Evolutionary conservation across 2,113 vertebrate species (phyloP).

Genomic region (Zapus hudsonius): DNA sequence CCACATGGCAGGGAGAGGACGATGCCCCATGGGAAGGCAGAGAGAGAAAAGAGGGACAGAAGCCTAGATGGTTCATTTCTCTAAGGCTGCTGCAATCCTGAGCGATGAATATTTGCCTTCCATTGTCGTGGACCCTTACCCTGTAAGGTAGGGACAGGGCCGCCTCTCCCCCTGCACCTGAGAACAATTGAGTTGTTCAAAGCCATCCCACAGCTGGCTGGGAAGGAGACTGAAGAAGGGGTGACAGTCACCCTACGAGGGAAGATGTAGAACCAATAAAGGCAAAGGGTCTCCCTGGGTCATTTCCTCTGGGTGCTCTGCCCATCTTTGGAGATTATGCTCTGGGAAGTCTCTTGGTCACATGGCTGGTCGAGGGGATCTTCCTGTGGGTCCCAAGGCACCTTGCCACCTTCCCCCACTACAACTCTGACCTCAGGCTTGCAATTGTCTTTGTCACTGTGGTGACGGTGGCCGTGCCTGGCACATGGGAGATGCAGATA

Average conservation of each 20-base stretch:
- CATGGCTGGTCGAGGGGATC: not conserved
- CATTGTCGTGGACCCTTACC: not conserved
- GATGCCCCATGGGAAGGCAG: not conserved
- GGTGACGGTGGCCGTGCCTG: not conserved
- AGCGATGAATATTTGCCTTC: not conserved
- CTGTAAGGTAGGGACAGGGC: not conserved
- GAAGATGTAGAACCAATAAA: too few relatives aligned
- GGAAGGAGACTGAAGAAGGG: not conserved
- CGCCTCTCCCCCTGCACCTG: not conserved
- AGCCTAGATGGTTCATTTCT: not conserved
- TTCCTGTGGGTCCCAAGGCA: not conserved
- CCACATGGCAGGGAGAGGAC: not conserved
- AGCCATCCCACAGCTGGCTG: not conserved
- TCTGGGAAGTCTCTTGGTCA: not conserved
- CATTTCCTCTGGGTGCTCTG: not conserved
- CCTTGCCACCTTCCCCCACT: not conserved
- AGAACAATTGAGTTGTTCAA: too few relatives aligned
- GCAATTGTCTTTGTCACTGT: not conserved
- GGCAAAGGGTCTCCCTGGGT: too few relatives aligned
- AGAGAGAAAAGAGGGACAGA: not conserved
- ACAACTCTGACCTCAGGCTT: not conserved
- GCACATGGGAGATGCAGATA: not conserved
- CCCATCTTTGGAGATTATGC: not conserved
- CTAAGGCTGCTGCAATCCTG: not conserved
- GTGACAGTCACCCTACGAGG: too few relatives aligned